These are phyloP conservation scores for Erannis defoliaria DNA, from an alignment of 2,888 invertebrate species.

Conservation along the genomic window DNA sequence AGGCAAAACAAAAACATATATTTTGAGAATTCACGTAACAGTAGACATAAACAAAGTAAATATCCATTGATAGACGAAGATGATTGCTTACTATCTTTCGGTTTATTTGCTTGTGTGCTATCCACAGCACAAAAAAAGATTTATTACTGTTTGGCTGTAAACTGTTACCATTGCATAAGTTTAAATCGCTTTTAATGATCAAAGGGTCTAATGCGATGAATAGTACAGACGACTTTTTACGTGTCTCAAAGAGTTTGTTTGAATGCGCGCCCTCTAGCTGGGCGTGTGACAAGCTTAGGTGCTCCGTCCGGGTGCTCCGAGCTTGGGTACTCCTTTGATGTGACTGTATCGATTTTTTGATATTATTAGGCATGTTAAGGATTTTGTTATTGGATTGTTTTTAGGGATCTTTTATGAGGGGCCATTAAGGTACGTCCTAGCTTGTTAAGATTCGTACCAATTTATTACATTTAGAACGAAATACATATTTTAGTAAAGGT, in stretches of 20 bases:
- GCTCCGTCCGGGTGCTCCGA: slow-evolving; percentile 5
- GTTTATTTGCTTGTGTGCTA: no score
- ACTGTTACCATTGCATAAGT: neutral
- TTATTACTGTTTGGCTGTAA: neutral
- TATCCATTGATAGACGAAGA: no score
- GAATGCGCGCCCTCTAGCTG: slow-evolving; percentile 5
- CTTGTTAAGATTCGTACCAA: neutral
- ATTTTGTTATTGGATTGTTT: slow-evolving; percentile 7
- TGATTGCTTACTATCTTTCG: no score
- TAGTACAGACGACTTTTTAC: slow-evolving; percentile 21
- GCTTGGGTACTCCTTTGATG: slow-evolving; percentile 18
- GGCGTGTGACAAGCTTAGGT: slow-evolving; percentile 14
- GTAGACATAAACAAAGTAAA: no score
- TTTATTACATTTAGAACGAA: neutral
- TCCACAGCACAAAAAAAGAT: neutral
- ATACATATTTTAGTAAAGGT: neutral
- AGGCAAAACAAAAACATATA: no score
- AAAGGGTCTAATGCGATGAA: slow-evolving; percentile 25
- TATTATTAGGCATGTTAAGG: neutral
- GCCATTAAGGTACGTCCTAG: neutral
- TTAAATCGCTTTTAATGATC: slow-evolving; percentile 24
- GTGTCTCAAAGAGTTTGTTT: slow-evolving; percentile 23
- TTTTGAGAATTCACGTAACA: no score
- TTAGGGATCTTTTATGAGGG: neutral
- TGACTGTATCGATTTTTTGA: neutral